Evolutionary conservation across 2,888 invertebrate genomes (phyloP), one percentile per base, ranked within the genome.

Genomic region (Leptodirus hochenwartii): DNA sequence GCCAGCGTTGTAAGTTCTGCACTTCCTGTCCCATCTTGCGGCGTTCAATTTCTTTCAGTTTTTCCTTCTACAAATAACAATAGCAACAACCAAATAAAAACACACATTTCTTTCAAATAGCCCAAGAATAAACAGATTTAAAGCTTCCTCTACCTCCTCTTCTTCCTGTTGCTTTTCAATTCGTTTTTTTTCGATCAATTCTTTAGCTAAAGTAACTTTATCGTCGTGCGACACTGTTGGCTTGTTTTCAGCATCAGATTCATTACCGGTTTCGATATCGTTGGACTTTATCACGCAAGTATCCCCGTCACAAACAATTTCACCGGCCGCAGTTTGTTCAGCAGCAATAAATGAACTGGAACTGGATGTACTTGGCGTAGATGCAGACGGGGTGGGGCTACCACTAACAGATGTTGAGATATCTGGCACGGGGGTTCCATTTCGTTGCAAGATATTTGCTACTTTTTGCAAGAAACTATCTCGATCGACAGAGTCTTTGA

Each of bases 11-110:
- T 32, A 79, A 50, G 45, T 73, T 73, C 14, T 73, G 72, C 1
- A 80, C 58, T 3, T 75, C 76, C 43, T 76, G 74, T 0, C 82
- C 84, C 14, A 69, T 53, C 37, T 69, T 64, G 4, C 87, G 65
- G 2, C 87, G 66, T 36, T 79, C 76, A 1, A 76, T 43, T 53
- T 88, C 82, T 33, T 59, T 56, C 24, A 46, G 32, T 27, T 42
- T 45, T 34, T 52, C 50, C 32, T 44, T 43, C 52, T 53, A 29
- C 23, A 32, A 32, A 36, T 9, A n/a, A n/a, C n/a, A n/a, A n/a
- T n/a, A n/a, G n/a, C n/a, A n/a, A n/a, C n/a, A n/a, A n/a, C n/a
- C n/a, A n/a, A n/a, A n/a, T 2, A 25, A 29, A 10, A n/a, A n/a
- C n/a, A n/a, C n/a, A n/a, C n/a, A n/a, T n/a, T n/a, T n/a, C n/a